Conservation (phyloP, 2,888 invertebrate species). For the Tanypteryx hageni region DNA sequence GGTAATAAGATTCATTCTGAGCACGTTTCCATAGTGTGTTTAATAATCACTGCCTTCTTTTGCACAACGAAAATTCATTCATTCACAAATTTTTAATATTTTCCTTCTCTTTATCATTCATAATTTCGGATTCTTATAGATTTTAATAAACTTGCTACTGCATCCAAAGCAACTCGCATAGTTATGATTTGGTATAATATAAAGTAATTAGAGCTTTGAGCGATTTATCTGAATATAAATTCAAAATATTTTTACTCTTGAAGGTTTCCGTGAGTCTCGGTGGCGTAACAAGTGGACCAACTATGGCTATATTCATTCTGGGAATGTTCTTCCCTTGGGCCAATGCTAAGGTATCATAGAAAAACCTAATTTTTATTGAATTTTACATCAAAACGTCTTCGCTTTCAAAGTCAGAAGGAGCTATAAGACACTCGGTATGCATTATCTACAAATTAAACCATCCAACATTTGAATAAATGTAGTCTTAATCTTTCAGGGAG, state of each 20-base stretch:
- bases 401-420: background rate
- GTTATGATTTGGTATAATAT: no score
- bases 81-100: no score
- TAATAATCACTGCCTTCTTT: no score
- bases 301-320: constrained; percentile 88
- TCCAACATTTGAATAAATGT: background rate
- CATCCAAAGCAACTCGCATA: no score
- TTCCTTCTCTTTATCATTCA: no score
- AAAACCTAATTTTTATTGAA: constrained; percentile 62
- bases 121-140: no score
- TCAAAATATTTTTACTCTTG: constrained; percentile 76
- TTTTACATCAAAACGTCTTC: constrained; percentile 65
- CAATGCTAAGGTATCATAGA: constrained; percentile 79
- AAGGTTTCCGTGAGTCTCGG: constrained; percentile 81
- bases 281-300: constrained; percentile 89
- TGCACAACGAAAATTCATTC: no score
- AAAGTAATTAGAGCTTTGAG: no score
- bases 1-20: constrained; percentile 74
- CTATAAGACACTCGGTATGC: background rate
- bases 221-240: background rate
- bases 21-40: no score
- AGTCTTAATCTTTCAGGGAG: constrained; percentile 75
- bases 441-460: background rate
- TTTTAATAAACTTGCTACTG: no score
- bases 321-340: constrained; percentile 91